A percentile compares a stretch with the other conserved stretches of the same genome.
phyloP scores from a whole-genome alignment of 2,888 invertebrate genomes.

The Chaetoderma sp. region DNA sequence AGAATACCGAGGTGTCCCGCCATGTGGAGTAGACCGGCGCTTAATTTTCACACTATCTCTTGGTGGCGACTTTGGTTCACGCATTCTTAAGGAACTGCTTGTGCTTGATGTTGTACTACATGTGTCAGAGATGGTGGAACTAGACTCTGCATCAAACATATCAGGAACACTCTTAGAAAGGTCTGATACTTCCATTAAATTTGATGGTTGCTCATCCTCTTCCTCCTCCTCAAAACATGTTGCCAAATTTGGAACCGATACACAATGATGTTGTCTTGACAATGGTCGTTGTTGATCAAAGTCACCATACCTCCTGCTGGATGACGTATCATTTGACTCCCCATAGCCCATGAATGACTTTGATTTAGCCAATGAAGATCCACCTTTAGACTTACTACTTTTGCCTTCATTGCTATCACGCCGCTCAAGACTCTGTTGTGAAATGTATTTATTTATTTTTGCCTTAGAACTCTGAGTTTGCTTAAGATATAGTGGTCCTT shows the following conservation, averaged over 20 bases:
- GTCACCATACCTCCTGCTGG: not conserved
- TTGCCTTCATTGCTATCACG: not conserved
- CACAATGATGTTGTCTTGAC: not conserved
- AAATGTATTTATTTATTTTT: slow-evolving; percentile 25
- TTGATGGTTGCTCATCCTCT: slow-evolving; percentile 22
- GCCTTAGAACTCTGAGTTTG: slow-evolving; percentile 39
- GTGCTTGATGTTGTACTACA: slow-evolving; percentile 21
- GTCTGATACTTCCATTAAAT: slow-evolving; percentile 31
- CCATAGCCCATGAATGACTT: not conserved
- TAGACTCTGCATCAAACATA: slow-evolving; percentile 36
- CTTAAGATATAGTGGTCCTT: too few relatives aligned
- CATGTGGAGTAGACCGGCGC: slow-evolving; percentile 6
- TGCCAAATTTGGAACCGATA: slow-evolving; percentile 7
- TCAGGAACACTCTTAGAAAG: slow-evolving; percentile 42
- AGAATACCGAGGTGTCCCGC: slow-evolving; percentile 45
- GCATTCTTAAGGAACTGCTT: not conserved
- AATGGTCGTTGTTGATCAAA: not conserved
- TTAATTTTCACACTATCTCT: not conserved
- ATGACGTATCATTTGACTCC: not conserved
- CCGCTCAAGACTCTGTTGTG: slow-evolving; percentile 14
- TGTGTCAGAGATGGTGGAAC: slow-evolving; percentile 13
- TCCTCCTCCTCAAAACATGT: slow-evolving; percentile 28
- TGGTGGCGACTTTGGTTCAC: not conserved
- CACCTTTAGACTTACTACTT: not conserved
- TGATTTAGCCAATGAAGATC: not conserved